A percentile compares a stretch with the other conserved stretches of the same genome.
Evolutionary conservation across 1,140 invertebrate genomes (phyloP).

Genomic region (Samia ricini): DNA sequence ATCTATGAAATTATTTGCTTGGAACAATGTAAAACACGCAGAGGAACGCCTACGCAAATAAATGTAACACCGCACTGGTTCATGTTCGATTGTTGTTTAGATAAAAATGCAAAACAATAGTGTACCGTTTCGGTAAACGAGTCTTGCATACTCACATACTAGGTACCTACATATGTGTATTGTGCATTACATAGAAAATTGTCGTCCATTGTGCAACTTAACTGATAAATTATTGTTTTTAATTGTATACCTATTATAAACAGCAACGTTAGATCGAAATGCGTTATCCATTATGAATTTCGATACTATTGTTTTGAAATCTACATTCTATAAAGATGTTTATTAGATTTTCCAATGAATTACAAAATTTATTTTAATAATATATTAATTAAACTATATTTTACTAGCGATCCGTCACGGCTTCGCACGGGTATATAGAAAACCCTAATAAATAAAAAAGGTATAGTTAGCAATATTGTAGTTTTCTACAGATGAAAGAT

Average conservation of each 20-base stretch:
- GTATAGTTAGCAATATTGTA: too few relatives aligned
- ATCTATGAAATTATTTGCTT: too few relatives aligned
- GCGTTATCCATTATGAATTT: too few relatives aligned
- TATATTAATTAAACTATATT: too few relatives aligned
- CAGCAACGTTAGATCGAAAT: not conserved
- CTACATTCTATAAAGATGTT: too few relatives aligned
- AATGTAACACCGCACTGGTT: not conserved
- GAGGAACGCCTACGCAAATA: not conserved
- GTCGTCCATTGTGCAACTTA: constrained; percentile 33
- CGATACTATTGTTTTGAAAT: too few relatives aligned
- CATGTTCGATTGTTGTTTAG: constrained; percentile 23
- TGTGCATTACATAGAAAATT: constrained; percentile 26
- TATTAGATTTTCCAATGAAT: too few relatives aligned
- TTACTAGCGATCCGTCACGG: too few relatives aligned
- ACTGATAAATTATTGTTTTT: constrained; percentile 27
- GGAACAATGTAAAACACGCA: not conserved
- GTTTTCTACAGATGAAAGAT: too few relatives aligned
- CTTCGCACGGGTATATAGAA: too few relatives aligned
- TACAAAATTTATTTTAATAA: too few relatives aligned
- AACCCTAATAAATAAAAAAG: too few relatives aligned
- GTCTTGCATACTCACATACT: constrained; percentile 42
- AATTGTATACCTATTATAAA: not conserved
- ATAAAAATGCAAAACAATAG: constrained; percentile 60
- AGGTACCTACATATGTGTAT: not conserved
- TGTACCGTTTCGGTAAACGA: constrained; percentile 37